phyloP scores from a whole-genome alignment of 2,888 invertebrate genomes.

The Rotaria magnacalcarata region DNA sequence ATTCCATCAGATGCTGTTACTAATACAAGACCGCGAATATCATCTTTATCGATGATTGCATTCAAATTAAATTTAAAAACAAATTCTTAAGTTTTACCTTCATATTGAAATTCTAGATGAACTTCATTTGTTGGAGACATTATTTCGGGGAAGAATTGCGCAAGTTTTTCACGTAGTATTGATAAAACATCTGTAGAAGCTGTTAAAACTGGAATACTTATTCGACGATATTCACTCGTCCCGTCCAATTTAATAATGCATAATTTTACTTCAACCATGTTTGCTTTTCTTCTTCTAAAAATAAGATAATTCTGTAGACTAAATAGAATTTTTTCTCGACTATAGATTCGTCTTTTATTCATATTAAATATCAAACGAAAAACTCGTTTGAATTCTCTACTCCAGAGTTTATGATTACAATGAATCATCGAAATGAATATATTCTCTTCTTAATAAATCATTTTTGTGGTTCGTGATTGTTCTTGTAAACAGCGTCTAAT shows the following conservation, averaged over 20 bases:
- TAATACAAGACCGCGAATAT: constrained; percentile 6
- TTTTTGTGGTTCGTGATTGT: no score
- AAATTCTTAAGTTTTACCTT: neutral
- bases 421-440: no score
- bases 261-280: constrained; percentile 4
- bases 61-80: neutral
- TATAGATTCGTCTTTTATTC: no score
- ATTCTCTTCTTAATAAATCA: no score
- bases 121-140: neutral
- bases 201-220: neutral
- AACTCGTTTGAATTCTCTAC: neutral
- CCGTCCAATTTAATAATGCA: neutral
- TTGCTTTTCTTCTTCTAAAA: neutral
- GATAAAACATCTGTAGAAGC: neutral
- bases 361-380: no score
- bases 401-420: no score
- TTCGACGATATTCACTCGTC: neutral
- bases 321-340: neutral
- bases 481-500: no score
- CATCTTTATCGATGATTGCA: neutral
- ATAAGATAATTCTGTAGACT: neutral
- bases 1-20: neutral
- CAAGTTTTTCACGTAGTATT: neutral
- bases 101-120: constrained; percentile 1
- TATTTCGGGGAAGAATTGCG: neutral